These are phyloP conservation scores for Heteronetta atricapilla DNA, from an alignment of 2,113 vertebrate genomes.

Conservation along the genomic window DNA sequence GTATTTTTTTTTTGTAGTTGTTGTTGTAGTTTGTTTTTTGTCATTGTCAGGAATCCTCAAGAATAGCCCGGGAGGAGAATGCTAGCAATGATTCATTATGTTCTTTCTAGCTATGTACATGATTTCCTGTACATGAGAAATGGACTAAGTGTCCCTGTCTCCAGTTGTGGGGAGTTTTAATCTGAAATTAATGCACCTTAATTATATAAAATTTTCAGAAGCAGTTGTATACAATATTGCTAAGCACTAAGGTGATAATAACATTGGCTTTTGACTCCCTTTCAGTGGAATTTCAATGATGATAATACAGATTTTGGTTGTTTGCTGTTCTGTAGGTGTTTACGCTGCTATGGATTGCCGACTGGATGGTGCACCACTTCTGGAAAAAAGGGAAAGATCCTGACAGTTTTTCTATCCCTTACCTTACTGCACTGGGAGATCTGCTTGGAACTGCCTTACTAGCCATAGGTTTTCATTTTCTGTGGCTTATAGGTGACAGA, in stretches of 20 bases:
- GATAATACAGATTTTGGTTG: slow-evolving; percentile 17
- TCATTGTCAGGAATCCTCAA: not conserved
- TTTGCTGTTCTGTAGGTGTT: slow-evolving; percentile 82
- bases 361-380: slow-evolving; percentile 97
- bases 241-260: not conserved
- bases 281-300: not conserved
- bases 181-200: not conserved
- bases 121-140: not conserved
- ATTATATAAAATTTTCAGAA: not conserved
- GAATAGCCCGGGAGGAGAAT: not conserved
- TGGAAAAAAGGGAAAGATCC: slow-evolving; percentile 97
- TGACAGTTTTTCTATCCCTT: slow-evolving; percentile 96
- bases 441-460: slow-evolving; percentile 93
- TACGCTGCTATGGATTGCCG: slow-evolving; percentile 88
- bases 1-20: not conserved
- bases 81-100: not conserved
- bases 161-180: not conserved
- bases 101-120: not conserved
- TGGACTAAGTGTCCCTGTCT: not conserved
- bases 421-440: slow-evolving; percentile 93
- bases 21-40: too few relatives aligned
- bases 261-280: not conserved
- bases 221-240: not conserved
- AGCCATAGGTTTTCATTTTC: slow-evolving; percentile 93
- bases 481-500: slow-evolving; percentile 94